Percentiles rank a stretch among this genome's conserved stretches.
Conservation (phyloP, 2,888 invertebrate genomes). For the Notodonta ziczac region DNA sequence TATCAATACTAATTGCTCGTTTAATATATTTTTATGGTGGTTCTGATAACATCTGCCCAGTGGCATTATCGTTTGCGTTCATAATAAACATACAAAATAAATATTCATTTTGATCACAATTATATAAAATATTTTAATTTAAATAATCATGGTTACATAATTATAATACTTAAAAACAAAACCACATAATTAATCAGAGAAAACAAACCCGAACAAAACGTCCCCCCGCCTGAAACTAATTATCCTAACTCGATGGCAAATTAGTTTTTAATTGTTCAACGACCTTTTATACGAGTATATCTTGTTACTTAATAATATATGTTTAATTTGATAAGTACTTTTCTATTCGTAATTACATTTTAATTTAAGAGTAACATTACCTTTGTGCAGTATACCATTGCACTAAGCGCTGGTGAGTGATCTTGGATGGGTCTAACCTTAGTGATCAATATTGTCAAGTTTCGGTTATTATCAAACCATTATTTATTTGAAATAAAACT, state of each 20-base stretch:
- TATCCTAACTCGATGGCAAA: conserved; percentile 2
- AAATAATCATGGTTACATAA: not conserved
- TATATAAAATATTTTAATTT: not conserved
- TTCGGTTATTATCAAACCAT: no score
- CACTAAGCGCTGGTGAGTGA: no score
- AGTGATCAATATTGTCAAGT: no score
- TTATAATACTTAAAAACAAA: not conserved
- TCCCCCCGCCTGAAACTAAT: conserved; percentile 2
- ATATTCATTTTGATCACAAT: not conserved
- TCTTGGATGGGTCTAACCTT: no score
- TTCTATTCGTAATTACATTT: not conserved
- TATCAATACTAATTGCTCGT: no score
- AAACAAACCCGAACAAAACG: not conserved
- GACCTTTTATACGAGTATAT: not conserved
- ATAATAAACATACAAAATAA: no score
- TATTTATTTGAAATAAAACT: no score
- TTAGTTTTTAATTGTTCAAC: conserved; percentile 6
- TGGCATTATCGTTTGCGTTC: no score
- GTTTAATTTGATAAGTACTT: not conserved
- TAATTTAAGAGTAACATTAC: not conserved
- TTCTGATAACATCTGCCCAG: no score
- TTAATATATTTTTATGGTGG: no score
- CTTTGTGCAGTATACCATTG: no score
- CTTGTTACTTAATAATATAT: not conserved
- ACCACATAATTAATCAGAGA: conserved; percentile 1